Evolutionary conservation across 2,888 invertebrate genomes (phyloP).

Genomic region (Melipona bicolor): DNA sequence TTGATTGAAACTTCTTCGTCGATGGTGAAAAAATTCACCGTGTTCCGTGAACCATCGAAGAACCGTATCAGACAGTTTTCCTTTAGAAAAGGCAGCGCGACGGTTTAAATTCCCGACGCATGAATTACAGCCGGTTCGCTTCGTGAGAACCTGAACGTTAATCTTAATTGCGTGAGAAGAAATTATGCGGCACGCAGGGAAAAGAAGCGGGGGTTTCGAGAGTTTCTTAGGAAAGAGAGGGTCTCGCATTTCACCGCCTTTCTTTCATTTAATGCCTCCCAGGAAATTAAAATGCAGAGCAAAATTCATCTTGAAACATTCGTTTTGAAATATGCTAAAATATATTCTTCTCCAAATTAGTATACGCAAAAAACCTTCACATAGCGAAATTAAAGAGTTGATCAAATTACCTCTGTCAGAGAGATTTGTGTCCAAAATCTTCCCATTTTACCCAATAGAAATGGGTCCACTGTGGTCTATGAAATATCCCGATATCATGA

Average conservation of each 20-base stretch:
- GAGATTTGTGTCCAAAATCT: too few species aligned
- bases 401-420: too few species aligned
- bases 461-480: too few species aligned
- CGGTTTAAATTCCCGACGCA: constrained; percentile 24
- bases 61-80: constrained; percentile 1
- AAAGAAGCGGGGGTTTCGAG: constrained; percentile 7
- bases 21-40: not conserved
- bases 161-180: constrained; percentile 57
- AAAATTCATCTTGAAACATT: not conserved
- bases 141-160: constrained; percentile 54
- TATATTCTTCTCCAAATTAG: too few species aligned
- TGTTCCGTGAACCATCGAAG: not conserved
- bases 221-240: not conserved
- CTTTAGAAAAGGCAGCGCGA: constrained; percentile 1
- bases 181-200: constrained; percentile 19
- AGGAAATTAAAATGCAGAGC: not conserved
- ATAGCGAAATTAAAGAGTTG: too few species aligned
- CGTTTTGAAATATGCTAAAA: too few species aligned
- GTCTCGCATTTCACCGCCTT: not conserved
- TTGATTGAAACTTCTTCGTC: not conserved
- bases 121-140: constrained; percentile 4
- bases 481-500: not conserved
- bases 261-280: not conserved
- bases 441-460: too few species aligned
- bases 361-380: not conserved